Base-by-base conservation (phyloP, 2,888 invertebrate species). In the Tipula helvola region DNA sequence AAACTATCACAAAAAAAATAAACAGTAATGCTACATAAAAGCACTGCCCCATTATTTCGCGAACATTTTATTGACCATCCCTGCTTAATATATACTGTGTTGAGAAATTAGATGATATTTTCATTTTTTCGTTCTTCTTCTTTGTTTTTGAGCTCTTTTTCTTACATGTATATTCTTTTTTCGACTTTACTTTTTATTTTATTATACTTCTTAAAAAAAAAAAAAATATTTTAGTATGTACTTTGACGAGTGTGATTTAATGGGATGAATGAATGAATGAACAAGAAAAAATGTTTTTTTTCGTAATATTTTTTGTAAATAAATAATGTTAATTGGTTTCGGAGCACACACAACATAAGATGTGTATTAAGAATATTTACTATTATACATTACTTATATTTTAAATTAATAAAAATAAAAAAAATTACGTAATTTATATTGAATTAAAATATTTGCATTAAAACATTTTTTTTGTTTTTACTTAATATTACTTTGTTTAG, bases 231-330 rank as follows among this genome's bases (percentile, higher is more conserved):
- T 71, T 71, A 71, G 71, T 71, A 71, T 28, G 71, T 71, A 71
- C 71, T 71, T 71, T 71, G 71, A 71, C n/a, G 71, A 71, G 71
- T 71, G 71, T 71, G 71, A 71, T 71, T 71, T 71, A 71, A 71
- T 71, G 71, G 71, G 71, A 71, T 71, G 71, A 71, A 71, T 71
- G 71, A 71, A 71, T 71, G 71, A 71, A 71, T 71, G 71, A 71
- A 71, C 16, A 57, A 28, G n/a, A 16, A 52, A 71, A 28, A 71
- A 71, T 71, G 28, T 71, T 71, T 71, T 71, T 71, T 71, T 71
- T 71, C 71, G 71, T 71, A 71, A 71, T 71, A 71, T 71, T 71
- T 71, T 71, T 71, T 71, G 71, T 71, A 71, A 71, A 71, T 71
- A 71, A 71, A 71, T 71, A 71, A 71, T 71, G 28, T 71, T 71